phyloP scores from a whole-genome alignment of 2,888 invertebrate genomes.

The Pherbina coryleti region DNA sequence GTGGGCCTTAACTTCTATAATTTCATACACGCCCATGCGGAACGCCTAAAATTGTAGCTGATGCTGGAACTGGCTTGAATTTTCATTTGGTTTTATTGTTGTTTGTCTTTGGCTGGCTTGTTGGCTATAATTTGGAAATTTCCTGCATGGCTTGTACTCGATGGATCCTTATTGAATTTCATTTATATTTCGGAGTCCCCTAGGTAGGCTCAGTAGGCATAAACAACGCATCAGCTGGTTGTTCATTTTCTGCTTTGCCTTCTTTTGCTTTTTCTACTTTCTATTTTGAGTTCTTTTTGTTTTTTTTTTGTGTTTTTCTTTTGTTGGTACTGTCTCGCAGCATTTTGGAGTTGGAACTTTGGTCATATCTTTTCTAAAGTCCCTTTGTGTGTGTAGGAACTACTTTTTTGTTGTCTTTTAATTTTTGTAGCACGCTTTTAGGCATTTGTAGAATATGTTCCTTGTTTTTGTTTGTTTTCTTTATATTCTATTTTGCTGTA shows the following conservation, averaged over 20 bases:
- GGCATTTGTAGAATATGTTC: not conserved
- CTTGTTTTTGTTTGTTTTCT: not conserved
- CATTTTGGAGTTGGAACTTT: too few relatives aligned
- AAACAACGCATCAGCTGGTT: slow-evolving; percentile 10
- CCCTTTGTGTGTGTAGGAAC: not conserved
- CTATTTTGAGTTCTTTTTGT: not conserved
- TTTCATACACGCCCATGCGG: slow-evolving; percentile 1
- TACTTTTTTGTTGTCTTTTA: not conserved
- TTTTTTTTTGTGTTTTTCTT: not conserved
- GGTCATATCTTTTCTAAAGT: not conserved
- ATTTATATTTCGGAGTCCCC: not conserved
- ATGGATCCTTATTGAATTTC: not conserved
- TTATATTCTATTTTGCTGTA: not conserved
- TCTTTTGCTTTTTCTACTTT: not conserved
- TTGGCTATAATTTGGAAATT: not conserved
- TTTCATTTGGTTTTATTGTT: not conserved
- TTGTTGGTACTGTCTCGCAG: not conserved
- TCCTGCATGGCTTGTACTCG: not conserved
- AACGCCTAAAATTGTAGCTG: not conserved
- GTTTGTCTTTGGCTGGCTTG: not conserved
- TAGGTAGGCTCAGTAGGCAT: not conserved
- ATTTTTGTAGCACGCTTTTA: slow-evolving; percentile 4
- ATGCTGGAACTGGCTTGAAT: not conserved
- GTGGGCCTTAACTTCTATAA: not conserved
- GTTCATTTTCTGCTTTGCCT: not conserved